Percentiles rank a stretch among this genome's conserved stretches.
phyloP scores from a whole-genome alignment of 2,888 invertebrate genomes.

The Volucella inanis region DNA sequence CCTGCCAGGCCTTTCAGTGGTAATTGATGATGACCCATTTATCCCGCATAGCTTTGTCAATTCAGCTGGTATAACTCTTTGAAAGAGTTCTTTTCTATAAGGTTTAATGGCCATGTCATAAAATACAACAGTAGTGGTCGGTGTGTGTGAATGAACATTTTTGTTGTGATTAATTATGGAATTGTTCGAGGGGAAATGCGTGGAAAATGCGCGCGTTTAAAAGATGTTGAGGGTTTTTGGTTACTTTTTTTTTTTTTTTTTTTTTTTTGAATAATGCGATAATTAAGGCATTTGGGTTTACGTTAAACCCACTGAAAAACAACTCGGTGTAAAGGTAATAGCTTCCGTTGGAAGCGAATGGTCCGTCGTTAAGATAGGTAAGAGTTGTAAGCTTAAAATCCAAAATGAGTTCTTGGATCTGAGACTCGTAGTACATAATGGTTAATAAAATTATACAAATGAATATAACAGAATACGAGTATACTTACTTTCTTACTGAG shows the following conservation, averaged over 20 bases:
- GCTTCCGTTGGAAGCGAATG: conserved; percentile 53
- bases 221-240: conserved; percentile 17
- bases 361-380: conserved; percentile 11
- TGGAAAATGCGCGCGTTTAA: conserved; percentile 47
- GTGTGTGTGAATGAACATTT: conserved; percentile 6
- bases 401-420: conserved; percentile 29
- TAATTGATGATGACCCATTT: conserved; percentile 59
- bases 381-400: not conserved
- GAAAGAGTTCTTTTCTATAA: conserved; percentile 50
- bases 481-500: not conserved
- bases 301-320: conserved; percentile 21
- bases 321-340: not conserved
- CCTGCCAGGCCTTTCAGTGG: conserved; percentile 12
- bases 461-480: not conserved
- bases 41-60: conserved; percentile 46
- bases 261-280: conserved; percentile 51
- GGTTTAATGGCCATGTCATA: conserved; percentile 37
- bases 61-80: conserved; percentile 32
- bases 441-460: conserved; percentile 44
- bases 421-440: conserved; percentile 29
- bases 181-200: conserved; percentile 55
- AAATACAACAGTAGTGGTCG: conserved; percentile 43
- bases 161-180: conserved; percentile 60
- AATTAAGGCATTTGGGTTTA: conserved; percentile 62
- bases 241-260: no score